Evolutionary conservation across 2,113 vertebrate genomes (phyloP).

Genomic region (Hucho hucho): DNA sequence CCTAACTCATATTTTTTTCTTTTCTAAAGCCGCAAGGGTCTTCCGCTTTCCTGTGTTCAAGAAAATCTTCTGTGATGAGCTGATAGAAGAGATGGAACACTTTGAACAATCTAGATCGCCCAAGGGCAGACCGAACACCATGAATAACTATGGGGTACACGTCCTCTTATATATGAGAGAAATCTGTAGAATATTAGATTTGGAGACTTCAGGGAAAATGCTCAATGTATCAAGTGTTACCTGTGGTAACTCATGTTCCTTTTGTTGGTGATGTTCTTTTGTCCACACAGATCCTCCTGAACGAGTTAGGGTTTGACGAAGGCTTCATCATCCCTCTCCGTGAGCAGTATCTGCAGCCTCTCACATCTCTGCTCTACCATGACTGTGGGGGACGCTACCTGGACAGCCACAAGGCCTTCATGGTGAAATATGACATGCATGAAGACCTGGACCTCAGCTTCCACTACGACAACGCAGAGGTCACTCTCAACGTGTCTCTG

Average conservation of each 20-base stretch:
- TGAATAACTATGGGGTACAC: constrained; percentile 94
- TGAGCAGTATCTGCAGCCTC: constrained; percentile 80
- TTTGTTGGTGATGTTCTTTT: background rate
- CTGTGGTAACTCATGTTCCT: background rate
- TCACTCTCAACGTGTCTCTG: constrained; percentile 90
- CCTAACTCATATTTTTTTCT: background rate
- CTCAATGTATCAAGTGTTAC: background rate
- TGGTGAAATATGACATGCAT: constrained; percentile 84
- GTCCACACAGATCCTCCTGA: constrained; percentile 72
- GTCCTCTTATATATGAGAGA: background rate
- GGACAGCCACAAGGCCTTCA: constrained; percentile 93
- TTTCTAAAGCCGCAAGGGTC: constrained; percentile 78
- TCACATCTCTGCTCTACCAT: constrained; percentile 82
- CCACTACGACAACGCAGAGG: constrained; percentile 93
- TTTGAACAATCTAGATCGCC: constrained; percentile 88
- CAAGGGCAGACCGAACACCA: constrained; percentile 94
- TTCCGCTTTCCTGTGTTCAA: constrained; percentile 87
- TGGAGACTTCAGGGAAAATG: background rate
- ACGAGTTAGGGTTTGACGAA: constrained; percentile 90
- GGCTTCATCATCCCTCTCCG: constrained; percentile 83
- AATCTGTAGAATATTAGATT: too few species aligned
- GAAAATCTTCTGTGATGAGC: constrained; percentile 79
- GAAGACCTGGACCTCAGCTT: constrained; percentile 87
- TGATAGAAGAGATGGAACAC: constrained; percentile 90
- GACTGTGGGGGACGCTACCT: constrained; percentile 82